Conservation (phyloP, 2,797 vertebrate species). For the Atherinosoma microstoma region DNA sequence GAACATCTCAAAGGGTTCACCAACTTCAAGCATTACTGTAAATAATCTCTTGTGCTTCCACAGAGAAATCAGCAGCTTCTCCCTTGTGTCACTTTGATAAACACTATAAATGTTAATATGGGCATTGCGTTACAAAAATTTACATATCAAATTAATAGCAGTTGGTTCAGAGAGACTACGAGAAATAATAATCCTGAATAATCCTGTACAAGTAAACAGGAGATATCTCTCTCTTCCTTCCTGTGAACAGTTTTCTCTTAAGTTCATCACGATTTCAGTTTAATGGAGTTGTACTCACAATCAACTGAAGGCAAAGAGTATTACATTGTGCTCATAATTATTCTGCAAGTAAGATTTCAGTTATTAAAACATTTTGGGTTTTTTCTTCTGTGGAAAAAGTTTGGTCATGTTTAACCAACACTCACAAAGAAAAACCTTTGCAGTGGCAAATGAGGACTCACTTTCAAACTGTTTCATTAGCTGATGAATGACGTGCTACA, state of each 20-base stretch:
- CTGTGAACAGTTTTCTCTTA: background rate
- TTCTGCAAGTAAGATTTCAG: too few species aligned
- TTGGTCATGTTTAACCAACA: too few species aligned
- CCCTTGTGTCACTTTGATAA: slow-evolving; percentile 24
- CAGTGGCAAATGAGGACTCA: too few species aligned
- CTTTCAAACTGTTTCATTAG: too few species aligned
- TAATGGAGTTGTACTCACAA: slow-evolving; percentile 10
- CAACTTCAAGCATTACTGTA: background rate
- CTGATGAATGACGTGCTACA: too few species aligned
- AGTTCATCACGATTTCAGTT: background rate
- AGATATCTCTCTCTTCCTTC: background rate
- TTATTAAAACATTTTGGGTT: too few species aligned
- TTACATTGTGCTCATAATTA: too few species aligned
- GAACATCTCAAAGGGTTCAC: background rate
- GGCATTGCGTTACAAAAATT: background rate
- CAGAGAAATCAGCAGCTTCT: background rate
- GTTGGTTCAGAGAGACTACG: background rate
- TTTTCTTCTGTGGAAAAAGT: too few species aligned
- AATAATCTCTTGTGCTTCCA: background rate
- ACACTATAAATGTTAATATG: slow-evolving; percentile 1
- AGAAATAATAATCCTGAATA: background rate
- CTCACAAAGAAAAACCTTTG: too few species aligned
- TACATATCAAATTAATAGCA: slow-evolving; percentile 16
- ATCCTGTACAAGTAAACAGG: too few species aligned
- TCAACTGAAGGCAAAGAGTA: slow-evolving; percentile 12